phyloP scores from a whole-genome alignment of 1,140 invertebrate genomes.

The Drosophila ohnishii region DNA sequence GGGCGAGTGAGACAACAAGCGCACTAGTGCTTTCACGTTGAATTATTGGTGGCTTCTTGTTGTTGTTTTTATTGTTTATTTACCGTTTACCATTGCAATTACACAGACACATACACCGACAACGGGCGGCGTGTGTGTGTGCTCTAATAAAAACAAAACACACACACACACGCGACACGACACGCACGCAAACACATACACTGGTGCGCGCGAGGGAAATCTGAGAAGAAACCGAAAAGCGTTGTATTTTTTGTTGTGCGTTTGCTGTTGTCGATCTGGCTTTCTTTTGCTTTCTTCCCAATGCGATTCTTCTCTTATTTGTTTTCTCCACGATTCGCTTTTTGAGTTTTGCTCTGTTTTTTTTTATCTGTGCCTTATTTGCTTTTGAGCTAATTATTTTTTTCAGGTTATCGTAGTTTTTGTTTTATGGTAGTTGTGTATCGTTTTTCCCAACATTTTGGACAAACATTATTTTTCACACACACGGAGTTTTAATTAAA shows the following conservation, averaged over 20 bases:
- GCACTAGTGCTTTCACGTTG: slow-evolving; percentile 6
- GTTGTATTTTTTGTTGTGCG: slow-evolving; percentile 7
- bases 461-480: slow-evolving; percentile 12
- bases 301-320: slow-evolving; percentile 7
- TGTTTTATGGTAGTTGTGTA: slow-evolving; percentile 18
- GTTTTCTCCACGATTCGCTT: slow-evolving; percentile 3
- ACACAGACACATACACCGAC: slow-evolving; percentile 19
- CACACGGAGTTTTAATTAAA: not conserved
- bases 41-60: slow-evolving; percentile 11
- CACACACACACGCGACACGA: slow-evolving; percentile 19
- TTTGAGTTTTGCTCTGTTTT: slow-evolving; percentile 2
- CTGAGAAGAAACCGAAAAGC: slow-evolving; percentile 27
- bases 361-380: not conserved
- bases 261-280: slow-evolving; percentile 5
- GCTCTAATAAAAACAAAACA: slow-evolving; percentile 49
- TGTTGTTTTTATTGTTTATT: slow-evolving; percentile 33
- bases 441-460: slow-evolving; percentile 42
- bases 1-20: slow-evolving; percentile 6
- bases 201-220: slow-evolving; percentile 15
- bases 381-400: not conserved
- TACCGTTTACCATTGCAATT: slow-evolving; percentile 37
- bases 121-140: slow-evolving; percentile 48
- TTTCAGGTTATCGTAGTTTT: slow-evolving; percentile 40
- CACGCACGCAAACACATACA: slow-evolving; percentile 21
- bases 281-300: slow-evolving; percentile 14